phyloP scores from a whole-genome alignment of 2,888 invertebrate genomes.

The Pristionchus japonicus region DNA sequence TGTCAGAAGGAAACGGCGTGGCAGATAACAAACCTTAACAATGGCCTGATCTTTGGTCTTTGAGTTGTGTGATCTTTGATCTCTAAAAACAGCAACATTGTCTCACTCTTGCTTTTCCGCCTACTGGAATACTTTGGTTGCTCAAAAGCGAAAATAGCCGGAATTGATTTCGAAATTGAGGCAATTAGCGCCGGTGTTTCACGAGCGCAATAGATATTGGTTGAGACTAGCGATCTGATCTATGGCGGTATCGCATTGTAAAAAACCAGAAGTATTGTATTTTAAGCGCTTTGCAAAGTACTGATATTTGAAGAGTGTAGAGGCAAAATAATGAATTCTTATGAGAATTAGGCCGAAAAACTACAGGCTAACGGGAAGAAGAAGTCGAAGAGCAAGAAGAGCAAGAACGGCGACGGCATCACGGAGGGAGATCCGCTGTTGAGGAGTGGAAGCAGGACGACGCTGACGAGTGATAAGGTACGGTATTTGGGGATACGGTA shows the following conservation, averaged over 20 bases:
- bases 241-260: no score
- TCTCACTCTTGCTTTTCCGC: neutral
- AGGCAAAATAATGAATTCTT: no score
- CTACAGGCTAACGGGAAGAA: conserved; percentile 42
- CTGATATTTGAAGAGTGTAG: no score
- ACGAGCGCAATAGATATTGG: neutral
- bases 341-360: neutral
- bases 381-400: conserved; percentile 33
- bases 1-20: neutral
- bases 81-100: neutral
- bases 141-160: no score
- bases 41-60: neutral
- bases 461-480: conserved; percentile 72
- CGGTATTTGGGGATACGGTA: conserved; percentile 5
- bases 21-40: neutral
- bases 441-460: conserved; percentile 67
- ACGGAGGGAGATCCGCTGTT: conserved; percentile 71
- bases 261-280: no score
- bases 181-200: neutral
- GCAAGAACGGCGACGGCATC: conserved; percentile 39
- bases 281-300: no score
- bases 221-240: neutral
- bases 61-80: neutral
- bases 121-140: no score
- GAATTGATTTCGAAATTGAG: neutral